phyloP scores from a whole-genome alignment of 2,888 invertebrate species.

The Mechanitis mazaeus region DNA sequence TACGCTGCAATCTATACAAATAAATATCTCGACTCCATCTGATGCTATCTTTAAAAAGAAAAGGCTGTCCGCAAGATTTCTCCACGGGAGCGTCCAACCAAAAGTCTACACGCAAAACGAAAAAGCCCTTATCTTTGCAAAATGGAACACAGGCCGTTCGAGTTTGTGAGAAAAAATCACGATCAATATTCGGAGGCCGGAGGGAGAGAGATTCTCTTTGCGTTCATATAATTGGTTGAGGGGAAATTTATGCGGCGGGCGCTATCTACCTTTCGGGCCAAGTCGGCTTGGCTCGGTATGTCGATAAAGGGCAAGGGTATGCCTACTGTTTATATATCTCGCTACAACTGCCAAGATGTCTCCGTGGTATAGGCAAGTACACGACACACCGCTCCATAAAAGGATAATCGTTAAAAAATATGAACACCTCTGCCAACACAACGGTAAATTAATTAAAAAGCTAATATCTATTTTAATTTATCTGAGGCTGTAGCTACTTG shows the following conservation, averaged over 20 bases:
- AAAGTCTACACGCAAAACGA: conserved; percentile 51
- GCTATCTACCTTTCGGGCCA: conserved; percentile 44
- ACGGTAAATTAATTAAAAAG: too few species aligned
- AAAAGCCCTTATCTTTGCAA: conserved; percentile 57
- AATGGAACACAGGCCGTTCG: conserved; percentile 50
- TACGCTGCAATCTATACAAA: conserved; percentile 33
- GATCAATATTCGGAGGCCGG: conserved; percentile 66
- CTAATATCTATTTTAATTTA: too few species aligned
- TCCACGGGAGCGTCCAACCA: conserved; percentile 43
- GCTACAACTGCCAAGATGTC: conserved; percentile 14
- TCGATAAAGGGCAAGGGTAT: conserved; percentile 36
- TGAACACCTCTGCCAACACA: too few species aligned
- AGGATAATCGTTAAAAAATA: too few species aligned
- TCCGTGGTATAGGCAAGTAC: background rate
- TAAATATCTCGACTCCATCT: conserved; percentile 35
- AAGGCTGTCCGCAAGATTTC: conserved; percentile 35
- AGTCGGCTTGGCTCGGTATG: conserved; percentile 41
- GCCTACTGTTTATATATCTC: conserved; percentile 35
- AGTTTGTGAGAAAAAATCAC: conserved; percentile 57
- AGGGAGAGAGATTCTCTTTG: conserved; percentile 43
- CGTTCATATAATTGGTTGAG: conserved; percentile 60
- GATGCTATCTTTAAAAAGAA: conserved; percentile 35
- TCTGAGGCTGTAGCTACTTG: background rate
- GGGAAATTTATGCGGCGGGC: conserved; percentile 54
- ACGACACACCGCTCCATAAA: too few species aligned